Base-by-base conservation (phyloP, 2,888 invertebrate species). In the Crocallis elinguaria region DNA sequence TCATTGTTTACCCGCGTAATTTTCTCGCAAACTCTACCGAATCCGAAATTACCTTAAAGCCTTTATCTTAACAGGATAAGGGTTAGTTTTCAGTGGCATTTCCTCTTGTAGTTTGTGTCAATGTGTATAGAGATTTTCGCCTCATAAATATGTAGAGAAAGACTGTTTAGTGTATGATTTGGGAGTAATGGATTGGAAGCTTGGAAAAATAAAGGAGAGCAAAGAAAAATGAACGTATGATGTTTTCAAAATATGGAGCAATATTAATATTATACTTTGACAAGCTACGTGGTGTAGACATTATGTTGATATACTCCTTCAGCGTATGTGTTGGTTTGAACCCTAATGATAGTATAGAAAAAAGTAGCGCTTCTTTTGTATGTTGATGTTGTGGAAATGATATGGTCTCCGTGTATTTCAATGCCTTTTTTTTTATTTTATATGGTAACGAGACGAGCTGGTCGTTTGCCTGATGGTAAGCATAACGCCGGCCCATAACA, bases 81-180 rank as follows among this genome's bases (percentile, higher is more conserved):
- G 49, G 38, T 30, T 33, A 14, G 8, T 38, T 52, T 57, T n/a
- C 46, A 35, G 33, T 6, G 27, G 11, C 48, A 32, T 39, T 49
- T 35, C 8, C 13, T 13, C n/a, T 36, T 11, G 29, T 50, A 51
- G 50, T 49, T 49, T 39, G 17, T 45, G 41, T 48, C 39, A 45
- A 45, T 45, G 43, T 49, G 43, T 56, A 49, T 38, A 32, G 21
- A 45, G 41, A 48, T 58, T 61, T 59, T 58, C 41, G 60, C 60
- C 66, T 79, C 75, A 79, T 79, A 78, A 79, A 78, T 79, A 81
- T 80, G 78, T 75, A 79, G 69, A 69, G 57, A 64, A 70, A 69
- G 73, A 75, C 70, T 73, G 74, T 77, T 77, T 73, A 73, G 71
- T 69, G 71, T 76, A 77, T 79, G 76, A 73, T 78, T 72, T 70